Evolutionary conservation across 2,113 vertebrate species (phyloP).

Genomic region (Mormyrus lacerda): DNA sequence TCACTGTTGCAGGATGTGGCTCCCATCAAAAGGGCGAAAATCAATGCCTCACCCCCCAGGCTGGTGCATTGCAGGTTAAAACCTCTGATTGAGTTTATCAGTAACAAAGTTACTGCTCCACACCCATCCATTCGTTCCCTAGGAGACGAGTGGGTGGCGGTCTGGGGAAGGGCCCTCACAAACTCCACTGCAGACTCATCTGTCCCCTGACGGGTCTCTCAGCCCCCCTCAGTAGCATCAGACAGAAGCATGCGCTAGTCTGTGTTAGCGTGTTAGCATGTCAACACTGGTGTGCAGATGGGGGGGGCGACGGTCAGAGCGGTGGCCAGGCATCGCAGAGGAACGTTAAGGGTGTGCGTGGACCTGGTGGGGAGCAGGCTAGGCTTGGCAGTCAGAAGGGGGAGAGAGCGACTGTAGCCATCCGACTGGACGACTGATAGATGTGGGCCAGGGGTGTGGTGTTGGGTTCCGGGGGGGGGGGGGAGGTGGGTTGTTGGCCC

Average conservation of each 20-base stretch:
- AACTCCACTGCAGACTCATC: not conserved
- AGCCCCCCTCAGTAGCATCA: not conserved
- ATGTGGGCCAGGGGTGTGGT: not conserved
- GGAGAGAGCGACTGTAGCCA: not conserved
- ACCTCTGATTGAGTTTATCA: slow-evolving; percentile 28
- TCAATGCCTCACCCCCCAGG: slow-evolving; percentile 19
- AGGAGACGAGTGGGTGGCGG: not conserved
- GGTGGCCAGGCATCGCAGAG: not conserved
- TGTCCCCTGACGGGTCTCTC: not conserved
- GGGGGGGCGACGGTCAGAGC: not conserved
- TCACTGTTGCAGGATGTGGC: slow-evolving; percentile 10
- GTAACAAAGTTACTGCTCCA: slow-evolving; percentile 19
- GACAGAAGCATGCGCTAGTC: not conserved
- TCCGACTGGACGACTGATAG: not conserved
- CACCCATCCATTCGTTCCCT: not conserved
- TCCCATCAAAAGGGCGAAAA: slow-evolving; percentile 21
- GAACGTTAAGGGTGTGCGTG: not conserved
- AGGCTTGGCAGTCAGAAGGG: not conserved
- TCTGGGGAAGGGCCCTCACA: not conserved
- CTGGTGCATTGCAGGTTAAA: slow-evolving; percentile 24
- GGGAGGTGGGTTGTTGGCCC: not conserved
- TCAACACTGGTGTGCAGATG: not conserved
- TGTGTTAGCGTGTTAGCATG: not conserved
- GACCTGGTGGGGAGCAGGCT: not conserved
- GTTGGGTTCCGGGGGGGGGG: not conserved